Conservation (phyloP, 2,888 invertebrate genomes). For the Nemapogon koenigi region DNA sequence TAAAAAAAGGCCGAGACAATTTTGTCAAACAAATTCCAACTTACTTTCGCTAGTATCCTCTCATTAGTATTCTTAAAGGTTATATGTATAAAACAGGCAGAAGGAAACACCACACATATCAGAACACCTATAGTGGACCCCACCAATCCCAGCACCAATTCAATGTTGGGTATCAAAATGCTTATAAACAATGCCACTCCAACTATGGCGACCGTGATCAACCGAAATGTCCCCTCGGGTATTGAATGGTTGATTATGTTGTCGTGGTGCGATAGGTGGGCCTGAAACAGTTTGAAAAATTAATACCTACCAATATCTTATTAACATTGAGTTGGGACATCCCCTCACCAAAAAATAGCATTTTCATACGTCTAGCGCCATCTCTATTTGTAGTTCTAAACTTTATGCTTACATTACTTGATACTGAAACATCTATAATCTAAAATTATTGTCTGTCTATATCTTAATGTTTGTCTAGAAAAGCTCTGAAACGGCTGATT, state of each 20-base stretch:
- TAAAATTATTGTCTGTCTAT: too few species aligned
- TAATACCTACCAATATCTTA: too few species aligned
- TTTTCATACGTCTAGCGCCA: too few species aligned
- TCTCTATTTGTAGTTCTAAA: too few species aligned
- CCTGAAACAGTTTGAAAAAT: slow-evolving; percentile 42
- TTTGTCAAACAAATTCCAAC: too few species aligned
- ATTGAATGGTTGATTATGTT: slow-evolving; percentile 72
- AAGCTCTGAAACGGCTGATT: too few species aligned
- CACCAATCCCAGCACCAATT: slow-evolving; percentile 91
- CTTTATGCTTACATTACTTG: too few species aligned
- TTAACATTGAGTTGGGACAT: too few species aligned
- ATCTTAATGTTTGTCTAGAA: too few species aligned
- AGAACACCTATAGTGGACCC: slow-evolving; percentile 96
- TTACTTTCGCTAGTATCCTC: slow-evolving; percentile 80
- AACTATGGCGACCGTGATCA: slow-evolving; percentile 83
- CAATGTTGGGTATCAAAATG: slow-evolving; percentile 90
- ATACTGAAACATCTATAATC: too few species aligned
- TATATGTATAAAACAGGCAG: slow-evolving; percentile 85
- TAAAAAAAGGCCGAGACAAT: too few species aligned
- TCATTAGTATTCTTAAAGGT: slow-evolving; percentile 87
- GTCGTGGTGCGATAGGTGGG: slow-evolving; percentile 70
- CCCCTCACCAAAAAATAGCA: too few species aligned
- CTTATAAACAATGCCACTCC: slow-evolving; percentile 78
- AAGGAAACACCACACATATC: slow-evolving; percentile 92
- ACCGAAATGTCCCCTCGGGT: slow-evolving; percentile 82